Conservation (phyloP, 2,113 vertebrate genomes). For the Otolemur garnettii region DNA sequence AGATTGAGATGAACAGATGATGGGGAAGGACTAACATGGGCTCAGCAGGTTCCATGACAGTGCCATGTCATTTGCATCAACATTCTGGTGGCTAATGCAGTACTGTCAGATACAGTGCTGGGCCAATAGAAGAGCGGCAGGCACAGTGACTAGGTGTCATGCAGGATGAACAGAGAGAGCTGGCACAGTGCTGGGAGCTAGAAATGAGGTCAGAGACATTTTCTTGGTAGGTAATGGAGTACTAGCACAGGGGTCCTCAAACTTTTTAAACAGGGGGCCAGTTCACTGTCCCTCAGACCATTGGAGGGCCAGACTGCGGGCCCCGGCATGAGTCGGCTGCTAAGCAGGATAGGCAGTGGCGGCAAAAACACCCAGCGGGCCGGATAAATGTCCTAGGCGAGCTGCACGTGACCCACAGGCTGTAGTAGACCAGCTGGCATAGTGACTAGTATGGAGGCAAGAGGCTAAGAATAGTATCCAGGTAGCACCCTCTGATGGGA, state of each 20-base stretch:
- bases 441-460: not conserved
- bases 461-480: not conserved
- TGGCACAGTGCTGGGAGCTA: not conserved
- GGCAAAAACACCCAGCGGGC: too few species aligned
- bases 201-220: not conserved
- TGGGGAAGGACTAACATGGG: not conserved
- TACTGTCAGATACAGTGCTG: not conserved
- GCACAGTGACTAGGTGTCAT: not conserved
- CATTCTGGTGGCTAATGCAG: not conserved
- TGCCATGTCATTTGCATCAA: not conserved
- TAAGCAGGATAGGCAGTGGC: too few species aligned
- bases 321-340: too few species aligned
- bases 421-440: too few species aligned
- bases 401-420: too few species aligned
- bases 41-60: not conserved
- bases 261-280: too few species aligned
- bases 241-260: not conserved
- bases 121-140: not conserved
- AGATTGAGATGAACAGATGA: not conserved
- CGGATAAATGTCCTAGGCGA: too few species aligned
- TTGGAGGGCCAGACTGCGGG: too few species aligned
- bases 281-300: too few species aligned
- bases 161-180: not conserved
- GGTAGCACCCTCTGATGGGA: not conserved
- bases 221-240: not conserved